These are phyloP conservation scores for Latrodectus geometricus DNA, from an alignment of 1,140 invertebrate genomes.

Conservation along the genomic window DNA sequence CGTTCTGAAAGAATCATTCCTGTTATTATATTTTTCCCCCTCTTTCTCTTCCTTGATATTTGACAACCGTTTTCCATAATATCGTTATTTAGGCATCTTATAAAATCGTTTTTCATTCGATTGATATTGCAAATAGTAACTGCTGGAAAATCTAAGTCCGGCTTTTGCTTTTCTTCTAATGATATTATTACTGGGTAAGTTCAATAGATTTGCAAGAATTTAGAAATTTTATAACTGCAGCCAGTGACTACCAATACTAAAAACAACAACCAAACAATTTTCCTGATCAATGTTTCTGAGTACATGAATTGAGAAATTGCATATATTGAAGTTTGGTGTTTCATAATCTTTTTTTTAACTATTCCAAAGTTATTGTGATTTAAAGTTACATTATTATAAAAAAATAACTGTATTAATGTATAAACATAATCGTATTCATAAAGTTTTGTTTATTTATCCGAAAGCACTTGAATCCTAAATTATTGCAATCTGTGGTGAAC, in stretches of 20 bases:
- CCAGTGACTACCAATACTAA: neutral
- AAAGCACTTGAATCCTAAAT: no score
- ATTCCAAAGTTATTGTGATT: no score
- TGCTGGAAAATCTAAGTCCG: constrained; percentile 13
- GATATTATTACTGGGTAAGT: constrained; percentile 7
- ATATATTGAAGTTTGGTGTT: no score
- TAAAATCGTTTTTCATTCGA: neutral
- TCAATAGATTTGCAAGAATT: constrained; percentile 13
- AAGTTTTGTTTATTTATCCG: no score
- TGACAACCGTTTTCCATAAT: neutral
- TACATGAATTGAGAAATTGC: neutral
- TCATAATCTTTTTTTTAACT: no score
- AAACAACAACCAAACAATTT: constrained; percentile 6
- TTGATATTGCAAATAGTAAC: no score
- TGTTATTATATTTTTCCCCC: no score
- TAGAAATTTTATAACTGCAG: neutral
- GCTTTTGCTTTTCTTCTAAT: neutral
- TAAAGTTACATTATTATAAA: no score
- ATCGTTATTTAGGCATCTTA: neutral
- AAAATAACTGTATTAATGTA: no score
- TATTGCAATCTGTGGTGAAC: no score
- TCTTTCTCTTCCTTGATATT: neutral
- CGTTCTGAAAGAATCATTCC: neutral
- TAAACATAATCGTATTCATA: no score
- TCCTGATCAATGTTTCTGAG: neutral